A percentile compares a stretch with the other conserved stretches of the same genome.
phyloP scores from a whole-genome alignment of 2,888 invertebrate species.

The Drosophila imparisetae region DNA sequence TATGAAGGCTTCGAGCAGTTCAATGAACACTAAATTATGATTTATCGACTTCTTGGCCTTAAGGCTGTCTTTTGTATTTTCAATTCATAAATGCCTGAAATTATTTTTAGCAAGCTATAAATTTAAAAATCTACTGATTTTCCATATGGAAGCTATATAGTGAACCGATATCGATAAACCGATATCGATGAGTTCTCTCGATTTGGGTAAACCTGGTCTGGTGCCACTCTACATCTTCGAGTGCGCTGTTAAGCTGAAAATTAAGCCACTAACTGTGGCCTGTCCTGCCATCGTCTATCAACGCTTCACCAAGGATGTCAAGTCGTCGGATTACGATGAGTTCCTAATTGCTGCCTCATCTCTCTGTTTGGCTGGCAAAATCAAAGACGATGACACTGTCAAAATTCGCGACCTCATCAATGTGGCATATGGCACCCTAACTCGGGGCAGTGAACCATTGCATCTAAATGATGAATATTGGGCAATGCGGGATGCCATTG shows the following conservation, averaged over 20 bases:
- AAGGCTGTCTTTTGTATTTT: neutral
- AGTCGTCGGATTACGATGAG: slow-evolving; percentile 92
- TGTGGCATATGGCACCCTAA: slow-evolving; percentile 94
- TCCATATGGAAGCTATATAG: neutral
- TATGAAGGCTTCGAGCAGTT: neutral
- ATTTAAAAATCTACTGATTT: neutral
- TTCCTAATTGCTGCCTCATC: slow-evolving; percentile 94
- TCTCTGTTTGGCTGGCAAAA: slow-evolving; percentile 96
- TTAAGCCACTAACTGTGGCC: slow-evolving; percentile 93
- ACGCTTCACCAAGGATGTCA: slow-evolving; percentile 93
- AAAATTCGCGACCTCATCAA: slow-evolving; percentile 96
- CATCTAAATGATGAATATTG: slow-evolving; percentile 96
- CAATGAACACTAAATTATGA: slow-evolving; percentile 2
- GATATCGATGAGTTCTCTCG: slow-evolving; percentile 22
- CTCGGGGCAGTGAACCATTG: slow-evolving; percentile 90
- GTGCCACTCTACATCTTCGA: slow-evolving; percentile 89
- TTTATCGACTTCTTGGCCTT: neutral
- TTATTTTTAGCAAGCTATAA: neutral
- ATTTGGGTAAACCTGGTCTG: slow-evolving; percentile 82
- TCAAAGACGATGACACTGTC: slow-evolving; percentile 95
- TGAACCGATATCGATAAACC: neutral
- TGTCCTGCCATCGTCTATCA: slow-evolving; percentile 95
- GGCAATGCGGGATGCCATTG: slow-evolving; percentile 95
- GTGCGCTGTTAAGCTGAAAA: slow-evolving; percentile 93
- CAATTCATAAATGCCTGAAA: too few relatives aligned